These are phyloP conservation scores for Bombycilla garrulus DNA, from an alignment of 2,113 vertebrate species.

Conservation along the genomic window DNA sequence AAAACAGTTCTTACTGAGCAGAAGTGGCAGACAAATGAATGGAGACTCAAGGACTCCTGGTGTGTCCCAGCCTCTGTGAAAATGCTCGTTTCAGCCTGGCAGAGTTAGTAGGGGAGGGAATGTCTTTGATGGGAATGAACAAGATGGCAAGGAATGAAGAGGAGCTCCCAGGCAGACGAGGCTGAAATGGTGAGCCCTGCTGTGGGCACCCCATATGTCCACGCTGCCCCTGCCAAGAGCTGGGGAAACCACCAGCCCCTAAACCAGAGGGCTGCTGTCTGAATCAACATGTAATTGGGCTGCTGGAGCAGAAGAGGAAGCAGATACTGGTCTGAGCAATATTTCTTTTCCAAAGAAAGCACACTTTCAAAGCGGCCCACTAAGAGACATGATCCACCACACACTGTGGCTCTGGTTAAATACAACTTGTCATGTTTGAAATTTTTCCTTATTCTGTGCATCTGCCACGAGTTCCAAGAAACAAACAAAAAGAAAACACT, in stretches of 20 bases:
- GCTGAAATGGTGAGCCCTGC: background rate
- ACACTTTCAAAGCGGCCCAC: background rate
- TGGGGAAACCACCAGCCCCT: background rate
- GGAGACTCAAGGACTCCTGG: background rate
- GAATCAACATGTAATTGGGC: background rate
- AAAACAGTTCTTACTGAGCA: background rate
- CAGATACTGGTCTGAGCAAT: background rate
- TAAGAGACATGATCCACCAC: background rate
- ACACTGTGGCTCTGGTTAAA: background rate
- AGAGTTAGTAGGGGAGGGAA: background rate
- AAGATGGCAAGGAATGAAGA: background rate
- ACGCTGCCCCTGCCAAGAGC: fast-evolving
- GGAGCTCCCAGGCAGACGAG: background rate
- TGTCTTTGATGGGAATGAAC: background rate
- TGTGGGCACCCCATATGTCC: fast-evolving
- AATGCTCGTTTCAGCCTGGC: background rate
- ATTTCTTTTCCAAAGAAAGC: background rate
- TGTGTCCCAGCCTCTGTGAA: background rate
- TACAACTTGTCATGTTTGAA: background rate
- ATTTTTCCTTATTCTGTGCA: background rate
- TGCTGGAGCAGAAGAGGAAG: background rate
- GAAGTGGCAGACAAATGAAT: background rate
- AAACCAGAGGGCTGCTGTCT: background rate
- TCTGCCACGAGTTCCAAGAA: background rate
- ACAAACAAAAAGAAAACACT: conserved; percentile 13